A percentile compares a stretch with the other conserved stretches of the same genome.
phyloP scores from a whole-genome alignment of 2,113 vertebrate species.

The Ammodytes dubius region DNA sequence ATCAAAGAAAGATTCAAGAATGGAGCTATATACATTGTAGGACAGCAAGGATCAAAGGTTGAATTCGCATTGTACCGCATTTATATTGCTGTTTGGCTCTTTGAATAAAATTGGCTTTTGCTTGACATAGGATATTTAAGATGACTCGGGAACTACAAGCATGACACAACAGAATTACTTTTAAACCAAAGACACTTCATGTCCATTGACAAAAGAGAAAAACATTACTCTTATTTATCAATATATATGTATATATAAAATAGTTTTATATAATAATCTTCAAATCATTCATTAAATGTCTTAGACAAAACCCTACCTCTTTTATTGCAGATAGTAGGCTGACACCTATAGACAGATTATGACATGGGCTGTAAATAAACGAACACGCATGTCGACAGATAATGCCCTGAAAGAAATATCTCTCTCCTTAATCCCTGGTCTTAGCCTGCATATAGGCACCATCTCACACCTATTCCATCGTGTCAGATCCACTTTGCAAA shows the following conservation, averaged over 20 bases:
- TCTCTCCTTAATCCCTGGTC: conserved; percentile 28
- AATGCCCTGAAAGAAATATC: conserved; percentile 24
- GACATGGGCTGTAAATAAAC: conserved; percentile 22
- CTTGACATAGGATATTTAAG: neutral
- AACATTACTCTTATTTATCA: too few species aligned
- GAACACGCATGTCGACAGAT: conserved; percentile 34
- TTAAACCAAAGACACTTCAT: neutral
- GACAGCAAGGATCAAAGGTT: neutral
- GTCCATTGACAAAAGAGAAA: neutral
- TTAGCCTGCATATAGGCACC: conserved; percentile 19
- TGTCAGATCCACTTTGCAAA: conserved; percentile 26
- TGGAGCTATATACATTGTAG: neutral
- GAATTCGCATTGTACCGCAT: neutral
- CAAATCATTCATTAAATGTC: neutral
- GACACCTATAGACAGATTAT: conserved; percentile 25
- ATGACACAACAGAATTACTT: too few species aligned
- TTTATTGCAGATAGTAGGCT: neutral
- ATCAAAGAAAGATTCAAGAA: neutral
- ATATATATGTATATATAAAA: too few species aligned
- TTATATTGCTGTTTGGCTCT: conserved; percentile 12
- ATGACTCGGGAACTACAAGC: neutral
- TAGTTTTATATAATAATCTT: too few species aligned
- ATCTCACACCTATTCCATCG: conserved; percentile 22
- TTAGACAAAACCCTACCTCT: neutral
- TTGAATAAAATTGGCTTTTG: neutral